phyloP scores from a whole-genome alignment of 2,797 vertebrate species.

The Iguana delicatissima region DNA sequence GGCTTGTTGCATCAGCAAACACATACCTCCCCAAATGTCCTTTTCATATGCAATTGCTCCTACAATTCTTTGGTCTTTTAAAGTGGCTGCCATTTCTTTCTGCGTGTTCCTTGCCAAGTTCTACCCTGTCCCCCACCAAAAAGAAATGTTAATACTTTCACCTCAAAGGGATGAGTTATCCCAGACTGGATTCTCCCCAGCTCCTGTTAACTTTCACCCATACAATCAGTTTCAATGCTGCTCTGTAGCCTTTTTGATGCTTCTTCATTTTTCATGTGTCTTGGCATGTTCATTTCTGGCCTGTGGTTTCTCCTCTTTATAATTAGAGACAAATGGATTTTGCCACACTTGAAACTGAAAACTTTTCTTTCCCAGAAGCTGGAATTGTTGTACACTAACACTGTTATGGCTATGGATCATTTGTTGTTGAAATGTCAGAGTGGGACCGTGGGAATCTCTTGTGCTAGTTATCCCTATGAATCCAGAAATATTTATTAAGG shows the following conservation, averaged over 20 bases:
- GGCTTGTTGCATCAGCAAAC: background rate
- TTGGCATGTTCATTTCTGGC: constrained; percentile 12
- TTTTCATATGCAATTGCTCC: background rate
- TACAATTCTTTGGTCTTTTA: background rate
- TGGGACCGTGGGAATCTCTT: constrained; percentile 27
- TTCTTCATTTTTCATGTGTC: constrained; percentile 34
- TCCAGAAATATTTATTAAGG: constrained; percentile 35
- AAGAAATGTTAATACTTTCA: background rate
- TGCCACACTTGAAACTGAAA: constrained; percentile 33
- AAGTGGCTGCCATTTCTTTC: background rate
- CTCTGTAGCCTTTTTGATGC: background rate
- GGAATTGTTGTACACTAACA: constrained; percentile 25
- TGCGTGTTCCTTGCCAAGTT: background rate
- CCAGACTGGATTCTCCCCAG: background rate
- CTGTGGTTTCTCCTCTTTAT: constrained; percentile 15
- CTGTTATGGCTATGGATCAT: constrained; percentile 6
- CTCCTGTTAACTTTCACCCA: background rate
- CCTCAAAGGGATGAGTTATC: background rate
- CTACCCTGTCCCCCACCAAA: background rate
- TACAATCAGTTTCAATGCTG: constrained; percentile 10
- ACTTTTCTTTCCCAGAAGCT: constrained; percentile 24
- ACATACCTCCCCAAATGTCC: constrained; percentile 6
- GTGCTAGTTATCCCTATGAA: background rate
- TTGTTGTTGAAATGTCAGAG: constrained; percentile 5
- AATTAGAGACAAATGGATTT: constrained; percentile 43